Base-by-base conservation (phyloP, 1,140 invertebrate species). In the Nylanderia fulva region DNA sequence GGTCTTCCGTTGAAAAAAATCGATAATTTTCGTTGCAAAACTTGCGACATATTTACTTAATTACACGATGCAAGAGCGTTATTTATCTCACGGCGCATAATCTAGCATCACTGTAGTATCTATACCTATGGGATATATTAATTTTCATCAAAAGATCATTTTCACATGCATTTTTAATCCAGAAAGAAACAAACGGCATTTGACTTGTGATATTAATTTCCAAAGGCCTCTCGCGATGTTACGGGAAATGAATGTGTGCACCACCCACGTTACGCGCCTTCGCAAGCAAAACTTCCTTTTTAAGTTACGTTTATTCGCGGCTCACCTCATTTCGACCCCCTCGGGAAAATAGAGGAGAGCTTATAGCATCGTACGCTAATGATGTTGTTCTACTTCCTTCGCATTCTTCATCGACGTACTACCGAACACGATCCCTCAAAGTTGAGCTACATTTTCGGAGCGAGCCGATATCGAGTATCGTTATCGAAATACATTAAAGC, bases 221-320 rank as follows among this genome's bases (percentile, higher is more conserved):
- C 66, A 45, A 72, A 82, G 77, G 21, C 33, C 61, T 36, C 45
- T 48, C 74, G 52, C 74, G 52, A 77, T 77, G 58, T 24, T 24
- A 54, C 52, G 36, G 48, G 24, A 71, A 71, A 82, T 58, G 48
- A 60, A 72, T 72, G 77, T 15, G 11, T 82, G 68, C 52, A 39
- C 52, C 64, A 58, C 66, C 66, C 77, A 82, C 77, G 66, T 82
- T 52, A 68, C 77, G 66, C 77, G 52, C 77, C 66, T 18, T 82
- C 54, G 52, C 77, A 33, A 54, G 66, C 66, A 72, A 58, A 71
- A 82, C 64, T 71, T 82, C 77, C 77, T 71, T 82, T 71, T 82
- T 82, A 82, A 82, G 66, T 82, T 82, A 72, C 77, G 77, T 72
- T 82, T 82, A 82, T 82, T 71, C 66, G 77, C 52, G 77, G 77